These are phyloP conservation scores for Myocastor coypus DNA, from an alignment of 2,113 vertebrate species.

Conservation along the genomic window DNA sequence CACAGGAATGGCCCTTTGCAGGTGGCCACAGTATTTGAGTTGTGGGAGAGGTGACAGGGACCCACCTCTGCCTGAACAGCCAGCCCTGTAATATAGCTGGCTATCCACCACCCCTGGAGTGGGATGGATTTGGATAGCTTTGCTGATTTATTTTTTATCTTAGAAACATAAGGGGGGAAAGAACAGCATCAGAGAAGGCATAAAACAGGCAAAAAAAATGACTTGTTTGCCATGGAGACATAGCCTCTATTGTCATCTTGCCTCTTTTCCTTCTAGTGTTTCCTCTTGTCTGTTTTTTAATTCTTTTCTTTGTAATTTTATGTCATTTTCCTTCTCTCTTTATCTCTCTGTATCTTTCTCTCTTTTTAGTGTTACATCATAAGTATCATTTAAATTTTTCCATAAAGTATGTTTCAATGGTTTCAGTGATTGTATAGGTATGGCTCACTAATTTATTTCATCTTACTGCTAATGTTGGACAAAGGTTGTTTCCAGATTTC, in stretches of 20 bases:
- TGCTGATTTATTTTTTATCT: neutral
- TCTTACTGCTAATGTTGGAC: neutral
- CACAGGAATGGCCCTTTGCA: neutral
- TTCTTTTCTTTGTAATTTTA: neutral
- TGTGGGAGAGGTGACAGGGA: neutral
- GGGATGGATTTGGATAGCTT: neutral
- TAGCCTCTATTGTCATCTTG: neutral
- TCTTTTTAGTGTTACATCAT: neutral
- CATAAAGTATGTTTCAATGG: neutral
- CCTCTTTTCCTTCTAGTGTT: neutral
- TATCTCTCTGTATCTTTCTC: neutral
- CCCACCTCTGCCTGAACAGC: neutral
- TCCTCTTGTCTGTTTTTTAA: neutral
- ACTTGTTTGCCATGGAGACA: neutral
- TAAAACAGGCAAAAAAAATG: conserved; percentile 7
- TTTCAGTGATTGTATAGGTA: neutral
- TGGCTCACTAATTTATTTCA: neutral
- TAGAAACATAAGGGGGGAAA: neutral
- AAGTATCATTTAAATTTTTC: neutral
- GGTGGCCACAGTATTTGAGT: neutral
- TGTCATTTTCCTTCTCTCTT: neutral
- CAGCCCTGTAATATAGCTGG: neutral
- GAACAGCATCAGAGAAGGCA: neutral
- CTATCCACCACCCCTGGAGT: neutral
- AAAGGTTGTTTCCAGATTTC: neutral